Evolutionary conservation across 23 tunicate species (phyloP), one percentile per base, ranked within the genome.

Genomic region (Ciona savignyi): DNA sequence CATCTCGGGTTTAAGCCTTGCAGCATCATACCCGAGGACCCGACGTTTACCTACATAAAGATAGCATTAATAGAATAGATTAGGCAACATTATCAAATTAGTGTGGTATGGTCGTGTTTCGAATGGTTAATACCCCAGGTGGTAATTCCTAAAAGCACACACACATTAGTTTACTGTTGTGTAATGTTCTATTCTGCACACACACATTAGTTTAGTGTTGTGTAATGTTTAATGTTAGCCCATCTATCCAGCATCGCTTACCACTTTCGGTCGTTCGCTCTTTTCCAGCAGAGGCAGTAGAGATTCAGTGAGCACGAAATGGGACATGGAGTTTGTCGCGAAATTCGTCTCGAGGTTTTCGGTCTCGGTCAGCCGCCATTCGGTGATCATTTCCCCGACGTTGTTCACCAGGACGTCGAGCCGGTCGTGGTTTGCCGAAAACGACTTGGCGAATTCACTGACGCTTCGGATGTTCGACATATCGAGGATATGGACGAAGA

Each of bases 11-110:
- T 73, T 30, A 81, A 29, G n/a, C 67, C 1, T 48, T 81, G 78
- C 34, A 81, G 73, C 34, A 72, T 31, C 85, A 81, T 81, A 19
- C 85, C 85, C 0, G 85, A 70, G 20, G 85, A 81, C 2, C 70
- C 66, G 3, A 81, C 85, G 1, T 33, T 81, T 1, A 81, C 85
- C 85, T 81, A 22, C 56, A 15, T 42, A 6, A n/a, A n/a, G n/a
- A n/a, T n/a, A n/a, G n/a, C n/a, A n/a, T n/a, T n/a, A n/a, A n/a
- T n/a, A n/a, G n/a, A n/a, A n/a, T n/a, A n/a, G n/a, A n/a, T n/a
- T n/a, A n/a, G n/a, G n/a, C n/a, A n/a, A n/a, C n/a, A n/a, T n/a
- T n/a, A n/a, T n/a, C n/a, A n/a, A n/a, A n/a, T n/a, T n/a, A n/a
- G n/a, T n/a, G n/a, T n/a, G n/a, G n/a, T n/a, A n/a, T n/a, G n/a